Conservation (phyloP, 2,797 vertebrate genomes). For the Loris lydekkerianus region DNA sequence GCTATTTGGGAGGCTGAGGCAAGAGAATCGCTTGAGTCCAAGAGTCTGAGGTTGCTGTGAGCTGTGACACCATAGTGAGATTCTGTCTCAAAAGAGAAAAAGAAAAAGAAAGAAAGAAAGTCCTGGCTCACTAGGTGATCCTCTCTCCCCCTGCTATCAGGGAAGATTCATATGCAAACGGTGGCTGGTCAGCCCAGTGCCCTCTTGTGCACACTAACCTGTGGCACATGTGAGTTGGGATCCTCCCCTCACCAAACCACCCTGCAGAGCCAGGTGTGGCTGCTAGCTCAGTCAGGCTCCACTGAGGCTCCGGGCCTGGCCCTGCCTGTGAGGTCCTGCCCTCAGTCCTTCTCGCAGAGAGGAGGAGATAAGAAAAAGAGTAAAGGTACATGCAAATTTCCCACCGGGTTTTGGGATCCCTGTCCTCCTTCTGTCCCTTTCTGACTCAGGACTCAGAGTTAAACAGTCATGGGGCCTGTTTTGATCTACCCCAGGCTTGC, state of each 20-base stretch:
- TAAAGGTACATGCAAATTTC: background rate
- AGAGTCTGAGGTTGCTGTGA: no score
- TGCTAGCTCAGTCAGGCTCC: conserved; percentile 29
- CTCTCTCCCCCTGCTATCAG: conserved; percentile 88
- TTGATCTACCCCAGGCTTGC: background rate
- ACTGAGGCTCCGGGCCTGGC: background rate
- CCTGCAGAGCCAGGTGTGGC: background rate
- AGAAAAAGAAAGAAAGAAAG: conserved; percentile 67
- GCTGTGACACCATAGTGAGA: no score
- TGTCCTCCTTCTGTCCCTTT: background rate
- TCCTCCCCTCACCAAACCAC: conserved; percentile 11
- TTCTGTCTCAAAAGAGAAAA: no score
- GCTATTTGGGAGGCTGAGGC: no score
- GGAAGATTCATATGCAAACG: conserved; percentile 88
- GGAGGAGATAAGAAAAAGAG: background rate
- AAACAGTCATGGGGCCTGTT: background rate
- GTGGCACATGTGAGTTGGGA: background rate
- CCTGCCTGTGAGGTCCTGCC: conserved; percentile 83
- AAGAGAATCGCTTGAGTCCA: no score
- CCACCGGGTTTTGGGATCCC: background rate
- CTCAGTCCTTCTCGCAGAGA: background rate
- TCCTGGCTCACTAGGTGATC: conserved; percentile 85
- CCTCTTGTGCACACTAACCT: background rate
- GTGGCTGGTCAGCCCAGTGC: conserved; percentile 91
- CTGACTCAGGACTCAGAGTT: background rate